Evolutionary conservation across 2,797 vertebrate genomes (phyloP).

Genomic region (Myotis vivesi): DNA sequence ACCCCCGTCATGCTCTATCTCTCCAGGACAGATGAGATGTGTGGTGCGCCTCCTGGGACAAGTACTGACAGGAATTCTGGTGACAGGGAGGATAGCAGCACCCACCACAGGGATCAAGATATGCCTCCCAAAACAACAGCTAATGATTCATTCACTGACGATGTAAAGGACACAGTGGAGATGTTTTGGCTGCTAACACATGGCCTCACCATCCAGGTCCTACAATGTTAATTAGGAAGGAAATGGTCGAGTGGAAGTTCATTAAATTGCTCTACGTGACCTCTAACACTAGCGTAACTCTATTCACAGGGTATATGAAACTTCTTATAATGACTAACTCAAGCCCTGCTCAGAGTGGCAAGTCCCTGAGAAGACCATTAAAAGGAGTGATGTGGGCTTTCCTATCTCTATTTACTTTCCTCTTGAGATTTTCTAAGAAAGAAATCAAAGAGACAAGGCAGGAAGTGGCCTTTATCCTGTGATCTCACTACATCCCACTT

Average conservation of each 20-base stretch:
- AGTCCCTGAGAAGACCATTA: slow-evolving; percentile 8
- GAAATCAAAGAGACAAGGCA: slow-evolving; percentile 72
- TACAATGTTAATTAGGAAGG: background rate
- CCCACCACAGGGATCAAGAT: background rate
- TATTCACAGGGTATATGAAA: background rate
- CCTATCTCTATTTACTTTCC: slow-evolving; percentile 53
- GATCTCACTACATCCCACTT: slow-evolving; percentile 33
- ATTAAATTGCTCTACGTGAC: background rate
- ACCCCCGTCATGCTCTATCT: background rate
- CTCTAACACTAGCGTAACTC: background rate
- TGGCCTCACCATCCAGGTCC: background rate
- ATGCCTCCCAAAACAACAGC: background rate
- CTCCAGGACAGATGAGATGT: background rate
- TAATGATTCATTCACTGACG: background rate
- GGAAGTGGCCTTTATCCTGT: slow-evolving; percentile 69
- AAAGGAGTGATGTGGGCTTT: background rate
- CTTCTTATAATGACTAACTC: background rate
- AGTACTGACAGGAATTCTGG: slow-evolving; percentile 13
- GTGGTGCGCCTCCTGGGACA: background rate
- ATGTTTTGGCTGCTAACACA: background rate
- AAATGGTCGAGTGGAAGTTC: background rate
- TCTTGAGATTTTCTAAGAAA: slow-evolving; percentile 40
- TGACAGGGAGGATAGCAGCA: background rate
- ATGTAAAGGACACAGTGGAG: background rate
- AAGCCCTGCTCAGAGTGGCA: background rate